A percentile compares a stretch with the other conserved stretches of the same genome.
Evolutionary conservation across 2,113 vertebrate species (phyloP).

Genomic region (Thamnophis sirtalis): DNA sequence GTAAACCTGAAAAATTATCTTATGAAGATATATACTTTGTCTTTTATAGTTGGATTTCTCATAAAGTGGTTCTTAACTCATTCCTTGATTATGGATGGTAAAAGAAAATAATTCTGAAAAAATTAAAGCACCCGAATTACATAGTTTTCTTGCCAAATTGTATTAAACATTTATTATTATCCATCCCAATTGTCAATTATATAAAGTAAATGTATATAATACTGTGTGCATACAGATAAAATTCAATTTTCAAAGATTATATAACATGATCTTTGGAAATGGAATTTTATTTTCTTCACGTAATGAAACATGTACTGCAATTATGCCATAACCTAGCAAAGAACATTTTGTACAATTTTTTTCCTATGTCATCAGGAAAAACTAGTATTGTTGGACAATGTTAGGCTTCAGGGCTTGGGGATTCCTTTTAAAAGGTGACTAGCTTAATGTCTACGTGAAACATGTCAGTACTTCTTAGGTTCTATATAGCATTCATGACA

Average conservation of each 20-base stretch:
- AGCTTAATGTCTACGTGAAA: neutral
- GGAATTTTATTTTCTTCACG: neutral
- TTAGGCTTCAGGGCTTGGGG: neutral
- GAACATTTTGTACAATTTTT: neutral
- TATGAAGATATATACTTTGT: neutral
- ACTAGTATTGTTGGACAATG: neutral
- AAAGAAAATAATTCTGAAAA: neutral
- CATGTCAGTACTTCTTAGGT: neutral
- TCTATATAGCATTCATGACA: neutral
- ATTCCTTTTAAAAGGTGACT: neutral
- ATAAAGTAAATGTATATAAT: neutral
- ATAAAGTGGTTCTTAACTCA: neutral
- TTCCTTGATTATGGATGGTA: neutral
- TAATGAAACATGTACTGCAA: neutral
- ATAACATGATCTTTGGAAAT: neutral
- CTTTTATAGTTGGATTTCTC: neutral
- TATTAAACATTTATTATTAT: neutral
- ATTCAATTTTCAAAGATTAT: neutral
- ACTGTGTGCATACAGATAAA: neutral
- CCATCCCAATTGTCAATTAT: neutral
- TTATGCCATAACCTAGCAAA: neutral
- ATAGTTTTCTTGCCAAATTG: neutral
- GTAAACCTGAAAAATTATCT: neutral
- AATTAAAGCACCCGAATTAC: neutral
- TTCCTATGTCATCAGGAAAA: neutral